Conservation (phyloP, 2,797 vertebrate species). For the Clarias fuscus region DNA sequence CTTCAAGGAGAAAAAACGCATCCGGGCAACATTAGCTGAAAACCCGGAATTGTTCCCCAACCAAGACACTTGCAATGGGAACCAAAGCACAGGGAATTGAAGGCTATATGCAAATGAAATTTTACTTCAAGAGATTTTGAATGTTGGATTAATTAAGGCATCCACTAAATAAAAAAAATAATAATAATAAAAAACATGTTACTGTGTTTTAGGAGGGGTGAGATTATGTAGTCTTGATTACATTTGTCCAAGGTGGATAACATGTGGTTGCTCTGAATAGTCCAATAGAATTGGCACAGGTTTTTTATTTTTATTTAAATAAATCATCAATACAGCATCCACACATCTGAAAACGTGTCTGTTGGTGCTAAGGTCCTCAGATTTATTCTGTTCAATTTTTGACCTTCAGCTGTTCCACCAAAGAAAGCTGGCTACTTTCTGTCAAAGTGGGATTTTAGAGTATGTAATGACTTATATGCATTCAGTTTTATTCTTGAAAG, state of each 20-base stretch:
- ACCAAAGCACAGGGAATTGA: conserved; percentile 52
- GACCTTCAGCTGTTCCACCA: conserved; percentile 13
- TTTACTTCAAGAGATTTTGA: neutral
- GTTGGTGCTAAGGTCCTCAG: neutral
- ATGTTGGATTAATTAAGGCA: conserved; percentile 2
- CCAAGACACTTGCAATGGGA: conserved; percentile 65
- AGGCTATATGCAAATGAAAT: neutral
- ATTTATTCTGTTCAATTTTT: neutral
- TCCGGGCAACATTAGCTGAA: conserved; percentile 78
- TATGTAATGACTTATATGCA: neutral
- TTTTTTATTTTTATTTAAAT: neutral
- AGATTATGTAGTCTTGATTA: neutral
- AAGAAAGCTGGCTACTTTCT: conserved; percentile 15
- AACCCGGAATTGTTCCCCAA: conserved; percentile 78
- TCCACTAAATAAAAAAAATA: conserved; percentile 1
- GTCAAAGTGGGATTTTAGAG: neutral
- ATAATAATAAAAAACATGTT: neutral
- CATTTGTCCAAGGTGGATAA: neutral
- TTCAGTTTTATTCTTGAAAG: neutral
- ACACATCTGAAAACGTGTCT: neutral
- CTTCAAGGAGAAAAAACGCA: conserved; percentile 91
- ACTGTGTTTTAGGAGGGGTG: neutral
- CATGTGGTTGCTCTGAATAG: neutral
- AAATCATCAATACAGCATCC: neutral
- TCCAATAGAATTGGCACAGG: neutral